Percentiles rank a stretch among this genome's conserved stretches.
These are phyloP conservation scores for Drosophila quinaria DNA, from an alignment of 2,888 invertebrate genomes.

Conservation along the genomic window DNA sequence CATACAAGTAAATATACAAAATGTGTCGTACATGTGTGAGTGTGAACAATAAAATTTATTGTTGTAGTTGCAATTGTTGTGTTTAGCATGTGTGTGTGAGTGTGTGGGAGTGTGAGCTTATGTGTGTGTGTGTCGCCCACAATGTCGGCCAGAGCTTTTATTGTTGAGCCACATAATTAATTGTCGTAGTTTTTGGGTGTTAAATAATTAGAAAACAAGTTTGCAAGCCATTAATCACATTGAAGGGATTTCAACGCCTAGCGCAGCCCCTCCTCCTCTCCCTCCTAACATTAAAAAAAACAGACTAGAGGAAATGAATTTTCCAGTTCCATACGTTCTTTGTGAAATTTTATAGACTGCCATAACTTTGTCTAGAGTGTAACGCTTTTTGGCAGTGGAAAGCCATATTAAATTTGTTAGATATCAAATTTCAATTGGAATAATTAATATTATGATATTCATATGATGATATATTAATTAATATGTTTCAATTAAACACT, in stretches of 20 bases:
- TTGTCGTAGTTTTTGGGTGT: slow-evolving; percentile 81
- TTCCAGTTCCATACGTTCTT: not conserved
- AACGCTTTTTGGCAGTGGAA: not conserved
- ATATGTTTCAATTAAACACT: too few species aligned
- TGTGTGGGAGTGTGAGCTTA: slow-evolving; percentile 32
- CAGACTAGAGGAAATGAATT: not conserved
- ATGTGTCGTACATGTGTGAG: slow-evolving; percentile 42
- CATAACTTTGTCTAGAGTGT: slow-evolving; percentile 1
- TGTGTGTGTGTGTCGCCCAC: slow-evolving; percentile 61
- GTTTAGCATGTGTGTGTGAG: slow-evolving; percentile 33
- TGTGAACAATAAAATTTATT: slow-evolving; percentile 77
- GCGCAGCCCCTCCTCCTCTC: not conserved
- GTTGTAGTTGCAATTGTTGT: slow-evolving; percentile 75
- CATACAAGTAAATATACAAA: slow-evolving; percentile 14
- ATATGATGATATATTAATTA: not conserved
- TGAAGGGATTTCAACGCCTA: slow-evolving; percentile 44
- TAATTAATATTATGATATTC: too few species aligned
- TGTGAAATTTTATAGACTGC: not conserved
- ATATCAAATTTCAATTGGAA: not conserved
- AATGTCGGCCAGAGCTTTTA: slow-evolving; percentile 71
- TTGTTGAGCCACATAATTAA: slow-evolving; percentile 81
- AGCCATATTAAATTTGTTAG: not conserved
- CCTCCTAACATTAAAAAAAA: slow-evolving; percentile 2
- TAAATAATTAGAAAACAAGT: slow-evolving; percentile 83
- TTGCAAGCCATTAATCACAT: slow-evolving; percentile 78